Evolutionary conservation across 2,888 invertebrate genomes (phyloP).

Genomic region (Conistra vaccinii): DNA sequence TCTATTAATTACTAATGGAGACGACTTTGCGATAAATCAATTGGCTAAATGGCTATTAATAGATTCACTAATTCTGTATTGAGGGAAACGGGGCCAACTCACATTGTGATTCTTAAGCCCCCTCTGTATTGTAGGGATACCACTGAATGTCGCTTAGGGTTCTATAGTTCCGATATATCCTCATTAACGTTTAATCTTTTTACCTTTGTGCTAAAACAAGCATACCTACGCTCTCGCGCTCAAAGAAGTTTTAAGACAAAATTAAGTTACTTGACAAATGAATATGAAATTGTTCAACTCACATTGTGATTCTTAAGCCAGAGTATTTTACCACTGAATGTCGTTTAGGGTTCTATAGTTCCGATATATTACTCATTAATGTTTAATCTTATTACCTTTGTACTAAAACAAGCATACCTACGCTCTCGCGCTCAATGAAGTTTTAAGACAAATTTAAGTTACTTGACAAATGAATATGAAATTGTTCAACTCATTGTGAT

Average conservation of each 20-base stretch:
- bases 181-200: slow-evolving; percentile 14
- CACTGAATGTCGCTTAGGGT: slow-evolving; percentile 18
- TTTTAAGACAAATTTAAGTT: background rate
- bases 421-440: background rate
- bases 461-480: background rate
- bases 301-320: too few relatives aligned
- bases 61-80: slow-evolving; percentile 15
- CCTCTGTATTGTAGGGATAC: slow-evolving; percentile 15
- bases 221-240: background rate
- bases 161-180: slow-evolving; percentile 2
- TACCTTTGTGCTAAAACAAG: slow-evolving; percentile 7
- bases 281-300: background rate
- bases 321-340: slow-evolving; percentile 17
- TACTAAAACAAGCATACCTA: background rate
- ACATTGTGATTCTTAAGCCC: slow-evolving; percentile 22
- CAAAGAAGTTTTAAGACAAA: background rate
- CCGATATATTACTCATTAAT: slow-evolving; percentile 1
- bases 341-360: slow-evolving; percentile 7
- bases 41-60: slow-evolving; percentile 31
- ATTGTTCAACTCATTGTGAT: slow-evolving; percentile 30
- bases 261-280: background rate
- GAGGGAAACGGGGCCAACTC: slow-evolving; percentile 7
- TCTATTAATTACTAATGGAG: background rate
- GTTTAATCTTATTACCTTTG: slow-evolving; percentile 25
- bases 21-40: slow-evolving; percentile 9